Base-by-base conservation (phyloP, 2,113 vertebrate species). In the Ammodytes marinus region DNA sequence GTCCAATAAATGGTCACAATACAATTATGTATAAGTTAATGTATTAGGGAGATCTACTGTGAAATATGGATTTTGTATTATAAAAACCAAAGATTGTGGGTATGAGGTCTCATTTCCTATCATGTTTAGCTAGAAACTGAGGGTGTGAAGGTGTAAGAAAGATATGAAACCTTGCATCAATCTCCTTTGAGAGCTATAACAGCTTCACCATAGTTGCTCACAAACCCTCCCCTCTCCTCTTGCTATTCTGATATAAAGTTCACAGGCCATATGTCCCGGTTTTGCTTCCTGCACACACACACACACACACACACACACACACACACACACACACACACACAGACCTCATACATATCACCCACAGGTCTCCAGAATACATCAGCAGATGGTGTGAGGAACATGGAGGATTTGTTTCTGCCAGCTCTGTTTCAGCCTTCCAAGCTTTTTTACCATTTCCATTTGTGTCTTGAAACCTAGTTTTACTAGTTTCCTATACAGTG, bases 331-430 rank as follows among this genome's bases (percentile, higher is more conserved):
- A 43, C 35, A 43, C 69, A 43, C 27, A 68, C 65, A 75, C 40
- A 43, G 52, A 47, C 59, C 14, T 19, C 83, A 10, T 54, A 72
- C 53, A 75, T 73, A 68, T 80, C 85, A 88, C 85, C 83, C 85
- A 85, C 86, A 84, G 86, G 74, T 73, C 78, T 83, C 70, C 81
- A 80, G 78, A 89, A 78, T 66, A 80, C 79, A 79, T 88, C 74
- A 88, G 6, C 92, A 93, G 92, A 93, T 91, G 92, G 92, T 88
- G 83, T 37, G 83, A 73, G 83, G 81, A 79, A 85, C 88, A 81
- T 35, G 64, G 61, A 35, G 40, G 69, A 81, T 65, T 75, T 53
- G 27, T 3, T 53, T 71, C 57, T 69, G 85, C 80, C 80, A 79
- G 69, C 50, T 54, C 43, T 13, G n/a, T n/a, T 7, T 39, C 76